Conservation (phyloP, 2,888 invertebrate genomes). For the Anthoptus insignis region DNA sequence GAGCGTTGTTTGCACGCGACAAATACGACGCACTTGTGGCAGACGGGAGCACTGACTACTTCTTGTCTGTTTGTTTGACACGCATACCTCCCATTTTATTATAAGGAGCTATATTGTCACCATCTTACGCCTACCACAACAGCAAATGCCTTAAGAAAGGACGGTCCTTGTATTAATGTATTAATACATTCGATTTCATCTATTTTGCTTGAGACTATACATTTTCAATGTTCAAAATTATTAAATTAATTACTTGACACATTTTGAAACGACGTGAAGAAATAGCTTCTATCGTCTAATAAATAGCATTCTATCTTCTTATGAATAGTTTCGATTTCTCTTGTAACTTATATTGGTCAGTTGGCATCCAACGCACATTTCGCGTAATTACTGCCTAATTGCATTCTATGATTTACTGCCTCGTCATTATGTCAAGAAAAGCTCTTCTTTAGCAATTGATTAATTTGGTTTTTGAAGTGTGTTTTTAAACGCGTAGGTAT, state of each 20-base stretch:
- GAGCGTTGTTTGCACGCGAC: constrained; percentile 72
- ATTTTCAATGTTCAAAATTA: background rate
- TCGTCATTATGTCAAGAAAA: background rate
- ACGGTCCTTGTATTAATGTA: too few relatives aligned
- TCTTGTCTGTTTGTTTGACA: constrained; percentile 73
- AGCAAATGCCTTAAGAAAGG: background rate
- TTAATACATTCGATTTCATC: too few relatives aligned
- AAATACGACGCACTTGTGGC: constrained; percentile 78
- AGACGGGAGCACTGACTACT: constrained; percentile 59
- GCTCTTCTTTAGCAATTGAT: constrained; percentile 2
- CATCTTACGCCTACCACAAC: constrained; percentile 30
- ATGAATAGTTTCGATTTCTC: constrained; percentile 1
- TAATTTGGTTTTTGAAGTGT: background rate
- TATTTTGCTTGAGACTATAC: background rate
- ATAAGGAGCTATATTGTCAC: constrained; percentile 7
- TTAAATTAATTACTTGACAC: background rate
- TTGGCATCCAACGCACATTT: constrained; percentile 12
- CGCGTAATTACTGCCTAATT: constrained; percentile 11
- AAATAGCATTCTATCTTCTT: background rate
- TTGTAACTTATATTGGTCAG: constrained; percentile 1
- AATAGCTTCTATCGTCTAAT: background rate
- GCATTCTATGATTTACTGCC: background rate
- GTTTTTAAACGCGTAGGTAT: background rate
- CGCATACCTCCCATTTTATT: constrained; percentile 72
- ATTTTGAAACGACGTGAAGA: background rate